phyloP scores from a whole-genome alignment of 2,888 invertebrate species.

The Drosophila mettleri region DNA sequence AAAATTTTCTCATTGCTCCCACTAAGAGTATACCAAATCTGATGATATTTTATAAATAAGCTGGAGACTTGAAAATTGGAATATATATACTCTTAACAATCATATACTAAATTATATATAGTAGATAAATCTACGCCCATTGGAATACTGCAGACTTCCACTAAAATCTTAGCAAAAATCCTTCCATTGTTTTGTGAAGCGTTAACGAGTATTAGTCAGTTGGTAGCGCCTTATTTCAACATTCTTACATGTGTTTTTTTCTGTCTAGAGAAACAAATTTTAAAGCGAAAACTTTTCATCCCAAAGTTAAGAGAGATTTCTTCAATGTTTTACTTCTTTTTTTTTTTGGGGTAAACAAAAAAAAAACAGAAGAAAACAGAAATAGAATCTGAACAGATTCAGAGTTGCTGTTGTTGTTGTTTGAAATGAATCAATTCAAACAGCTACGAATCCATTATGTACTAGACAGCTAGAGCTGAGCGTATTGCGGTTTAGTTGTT shows the following conservation, averaged over 20 bases:
- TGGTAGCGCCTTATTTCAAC: too few species aligned
- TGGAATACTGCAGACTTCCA: too few species aligned
- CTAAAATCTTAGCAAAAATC: too few species aligned
- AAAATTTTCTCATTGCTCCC: too few species aligned
- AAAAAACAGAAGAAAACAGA: constrained; percentile 1
- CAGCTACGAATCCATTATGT: constrained; percentile 1
- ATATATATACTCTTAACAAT: too few species aligned
- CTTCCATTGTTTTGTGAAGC: too few species aligned
- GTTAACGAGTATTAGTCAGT: background rate
- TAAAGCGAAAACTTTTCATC: constrained; percentile 13
- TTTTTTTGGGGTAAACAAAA: constrained; percentile 34
- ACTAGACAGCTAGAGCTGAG: background rate
- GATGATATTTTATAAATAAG: too few species aligned
- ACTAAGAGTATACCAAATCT: too few species aligned
- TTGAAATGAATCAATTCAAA: constrained; percentile 11
- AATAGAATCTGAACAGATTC: constrained; percentile 39
- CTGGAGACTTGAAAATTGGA: too few species aligned
- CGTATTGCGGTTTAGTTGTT: background rate
- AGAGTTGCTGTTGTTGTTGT: constrained; percentile 1
- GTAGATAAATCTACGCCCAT: too few species aligned
- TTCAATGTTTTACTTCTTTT: constrained; percentile 2
- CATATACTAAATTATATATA: too few species aligned
- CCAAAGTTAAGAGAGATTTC: constrained; percentile 12
- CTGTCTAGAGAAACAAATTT: background rate
- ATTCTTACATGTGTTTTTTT: background rate